phyloP scores from a whole-genome alignment of 2,888 invertebrate species.

The Stenurella melanura region DNA sequence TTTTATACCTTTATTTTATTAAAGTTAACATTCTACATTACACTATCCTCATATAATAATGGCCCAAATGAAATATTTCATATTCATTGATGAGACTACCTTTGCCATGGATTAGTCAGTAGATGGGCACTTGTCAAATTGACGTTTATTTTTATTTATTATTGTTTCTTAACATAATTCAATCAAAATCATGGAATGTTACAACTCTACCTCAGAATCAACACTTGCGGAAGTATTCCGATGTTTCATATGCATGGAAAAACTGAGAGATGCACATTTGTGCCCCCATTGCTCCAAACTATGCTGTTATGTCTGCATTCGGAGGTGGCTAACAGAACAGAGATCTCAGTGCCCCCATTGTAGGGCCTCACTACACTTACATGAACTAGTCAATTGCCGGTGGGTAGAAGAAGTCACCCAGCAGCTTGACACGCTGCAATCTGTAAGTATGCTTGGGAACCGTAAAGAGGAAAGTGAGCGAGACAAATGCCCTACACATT shows the following conservation, averaged over 20 bases:
- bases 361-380: conserved; percentile 89
- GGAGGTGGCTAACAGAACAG: conserved; percentile 94
- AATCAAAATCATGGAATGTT: conserved; percentile 66
- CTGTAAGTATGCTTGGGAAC: conserved; percentile 74
- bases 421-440: conserved; percentile 91
- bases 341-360: conserved; percentile 96
- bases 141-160: conserved; percentile 33
- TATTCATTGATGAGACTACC: neutral
- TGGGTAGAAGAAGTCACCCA: conserved; percentile 98
- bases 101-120: conserved; percentile 20
- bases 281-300: conserved; percentile 97
- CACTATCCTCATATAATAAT: neutral
- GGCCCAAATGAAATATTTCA: neutral
- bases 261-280: conserved; percentile 92
- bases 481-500: conserved; percentile 89
- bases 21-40: neutral
- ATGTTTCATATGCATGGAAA: conserved; percentile 98
- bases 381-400: conserved; percentile 94
- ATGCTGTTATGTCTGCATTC: conserved; percentile 93
- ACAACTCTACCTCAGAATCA: conserved; percentile 70
- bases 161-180: conserved; percentile 23
- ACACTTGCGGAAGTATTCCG: conserved; percentile 93
- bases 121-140: conserved; percentile 22
- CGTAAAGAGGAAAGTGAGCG: conserved; percentile 76
- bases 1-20: too few relatives aligned